Conservation (phyloP, 2,797 vertebrate species). For the Vespertilio murinus region DNA sequence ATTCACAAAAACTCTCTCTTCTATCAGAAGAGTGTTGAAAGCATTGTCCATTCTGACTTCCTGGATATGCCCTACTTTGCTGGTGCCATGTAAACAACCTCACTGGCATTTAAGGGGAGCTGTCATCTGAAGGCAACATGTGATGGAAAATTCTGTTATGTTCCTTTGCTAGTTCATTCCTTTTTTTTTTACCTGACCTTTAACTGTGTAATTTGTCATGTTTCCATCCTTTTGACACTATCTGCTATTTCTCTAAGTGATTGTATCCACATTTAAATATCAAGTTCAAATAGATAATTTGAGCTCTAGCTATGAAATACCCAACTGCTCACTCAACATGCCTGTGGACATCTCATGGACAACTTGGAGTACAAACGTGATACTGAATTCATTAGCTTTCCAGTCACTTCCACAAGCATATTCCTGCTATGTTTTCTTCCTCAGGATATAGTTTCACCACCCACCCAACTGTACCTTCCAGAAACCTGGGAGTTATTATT, state of each 20-base stretch:
- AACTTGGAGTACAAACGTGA: background rate
- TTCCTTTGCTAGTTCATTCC: background rate
- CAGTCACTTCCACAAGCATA: background rate
- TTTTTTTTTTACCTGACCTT: slow-evolving; percentile 33
- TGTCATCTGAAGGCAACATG: background rate
- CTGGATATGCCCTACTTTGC: slow-evolving; percentile 49
- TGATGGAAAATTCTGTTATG: background rate
- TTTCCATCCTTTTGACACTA: background rate
- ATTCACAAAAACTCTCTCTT: slow-evolving; percentile 50
- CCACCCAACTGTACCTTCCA: background rate
- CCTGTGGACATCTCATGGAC: background rate
- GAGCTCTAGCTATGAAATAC: background rate
- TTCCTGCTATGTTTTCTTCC: background rate
- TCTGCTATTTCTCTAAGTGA: background rate
- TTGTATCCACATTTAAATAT: background rate
- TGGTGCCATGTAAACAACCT: slow-evolving; percentile 41
- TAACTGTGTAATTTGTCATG: background rate
- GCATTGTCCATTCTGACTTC: slow-evolving; percentile 41
- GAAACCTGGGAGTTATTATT: background rate
- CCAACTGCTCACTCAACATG: background rate
- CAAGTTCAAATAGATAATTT: background rate
- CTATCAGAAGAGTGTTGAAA: slow-evolving; percentile 71
- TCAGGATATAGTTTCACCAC: background rate
- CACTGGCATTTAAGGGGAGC: slow-evolving; percentile 30
- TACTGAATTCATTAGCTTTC: background rate